A percentile compares a stretch with the other conserved stretches of the same genome.
These are phyloP conservation scores for Pseudopleuronectes americanus DNA, from an alignment of 2,797 vertebrate genomes.

Conservation along the genomic window DNA sequence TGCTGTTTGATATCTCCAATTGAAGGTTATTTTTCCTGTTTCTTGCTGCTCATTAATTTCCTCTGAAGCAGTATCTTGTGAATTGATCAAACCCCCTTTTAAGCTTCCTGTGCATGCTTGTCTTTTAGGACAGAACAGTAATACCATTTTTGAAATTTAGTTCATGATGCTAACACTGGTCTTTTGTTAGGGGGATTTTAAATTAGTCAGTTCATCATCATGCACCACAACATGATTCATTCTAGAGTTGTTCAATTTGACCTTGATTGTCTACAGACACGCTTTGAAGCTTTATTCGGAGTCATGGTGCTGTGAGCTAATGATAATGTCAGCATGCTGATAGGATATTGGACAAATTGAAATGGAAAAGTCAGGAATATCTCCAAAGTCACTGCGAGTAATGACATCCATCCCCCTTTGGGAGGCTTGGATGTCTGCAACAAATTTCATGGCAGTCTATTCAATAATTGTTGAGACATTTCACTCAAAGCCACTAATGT, in stretches of 20 bases:
- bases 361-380: background rate
- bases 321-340: slow-evolving; percentile 6
- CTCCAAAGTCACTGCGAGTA: background rate
- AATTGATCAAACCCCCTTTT: slow-evolving; percentile 1
- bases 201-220: background rate
- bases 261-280: background rate
- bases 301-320: background rate
- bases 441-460: background rate
- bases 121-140: background rate
- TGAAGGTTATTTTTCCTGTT: slow-evolving; percentile 19
- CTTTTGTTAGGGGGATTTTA: background rate
- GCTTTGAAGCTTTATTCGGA: background rate
- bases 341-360: background rate
- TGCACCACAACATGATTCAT: background rate
- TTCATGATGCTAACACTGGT: background rate
- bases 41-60: background rate
- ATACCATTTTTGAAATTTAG: background rate
- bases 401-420: background rate
- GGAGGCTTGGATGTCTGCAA: background rate
- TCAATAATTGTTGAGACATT: background rate
- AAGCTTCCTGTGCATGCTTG: background rate
- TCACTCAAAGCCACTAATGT: background rate
- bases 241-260: background rate
- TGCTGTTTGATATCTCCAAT: slow-evolving; percentile 28
- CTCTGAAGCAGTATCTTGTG: slow-evolving; percentile 22